These are phyloP conservation scores for Pandion haliaetus DNA, from an alignment of 2,113 vertebrate species.

Conservation along the genomic window DNA sequence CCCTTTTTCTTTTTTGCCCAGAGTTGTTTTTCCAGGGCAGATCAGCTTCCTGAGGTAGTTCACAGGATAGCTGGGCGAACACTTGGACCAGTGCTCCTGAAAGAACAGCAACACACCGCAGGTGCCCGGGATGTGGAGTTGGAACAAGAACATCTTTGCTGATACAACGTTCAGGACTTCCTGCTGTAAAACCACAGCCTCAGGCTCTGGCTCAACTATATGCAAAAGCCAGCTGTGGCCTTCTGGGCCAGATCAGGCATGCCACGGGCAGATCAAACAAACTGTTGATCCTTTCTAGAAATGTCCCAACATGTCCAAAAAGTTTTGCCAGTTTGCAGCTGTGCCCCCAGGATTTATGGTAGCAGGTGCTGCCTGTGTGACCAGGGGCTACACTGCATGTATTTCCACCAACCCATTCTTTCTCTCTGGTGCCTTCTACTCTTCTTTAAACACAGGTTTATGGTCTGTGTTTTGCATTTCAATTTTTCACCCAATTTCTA, in stretches of 20 bases:
- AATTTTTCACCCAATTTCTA: background rate
- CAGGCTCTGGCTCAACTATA: background rate
- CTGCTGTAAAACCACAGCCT: background rate
- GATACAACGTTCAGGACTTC: background rate
- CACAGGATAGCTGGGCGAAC: background rate
- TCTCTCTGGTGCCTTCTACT: background rate
- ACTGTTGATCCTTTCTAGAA: background rate
- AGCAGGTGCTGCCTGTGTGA: accelerated
- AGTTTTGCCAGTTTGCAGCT: background rate
- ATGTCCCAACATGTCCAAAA: background rate
- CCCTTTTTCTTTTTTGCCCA: background rate
- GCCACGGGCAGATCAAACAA: background rate
- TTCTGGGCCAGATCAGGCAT: background rate
- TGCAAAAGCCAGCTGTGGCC: background rate
- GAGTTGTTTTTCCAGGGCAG: background rate
- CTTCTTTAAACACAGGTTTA: background rate
- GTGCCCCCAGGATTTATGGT: background rate
- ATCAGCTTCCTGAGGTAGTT: background rate
- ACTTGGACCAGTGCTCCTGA: background rate
- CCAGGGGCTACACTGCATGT: background rate
- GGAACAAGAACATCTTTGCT: background rate
- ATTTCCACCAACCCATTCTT: background rate
- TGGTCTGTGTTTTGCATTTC: background rate
- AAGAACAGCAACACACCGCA: background rate
- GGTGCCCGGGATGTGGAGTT: background rate